Base-by-base conservation (phyloP, 2,888 invertebrate genomes). In the Apodemia mormo region DNA sequence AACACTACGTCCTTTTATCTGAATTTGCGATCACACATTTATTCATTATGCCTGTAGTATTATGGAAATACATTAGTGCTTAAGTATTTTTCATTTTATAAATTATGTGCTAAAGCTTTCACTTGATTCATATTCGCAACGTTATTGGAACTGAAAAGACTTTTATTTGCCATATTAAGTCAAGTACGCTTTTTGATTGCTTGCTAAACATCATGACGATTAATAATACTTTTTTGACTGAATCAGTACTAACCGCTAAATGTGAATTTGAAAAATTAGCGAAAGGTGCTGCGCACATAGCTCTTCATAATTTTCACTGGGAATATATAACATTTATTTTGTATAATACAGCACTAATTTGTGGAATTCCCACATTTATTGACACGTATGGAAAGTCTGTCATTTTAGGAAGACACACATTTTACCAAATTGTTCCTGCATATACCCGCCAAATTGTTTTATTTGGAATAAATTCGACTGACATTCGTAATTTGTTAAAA, bases 281-380 rank as follows among this genome's bases (percentile, higher is more conserved):
- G 10, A 74, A 80, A 69, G 79, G 77, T 73, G 89, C 89, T 7
- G 83, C 87, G 12, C 77, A 80, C 68, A 81, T 90, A 58, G 90
- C 90, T 1, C 69, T 81, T 2, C 75, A 83, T 65, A 86, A 88
- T 77, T 92, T 89, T 70, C 78, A 85, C 67, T 85, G 84, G 83
- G 82, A 82, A 5, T 85, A 83, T 72, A 78, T 82, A 0, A 88
- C 90, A 2, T 77, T 89, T 40, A 77, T 90, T 30, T 73, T 87
- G n/a, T 84, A 85, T 65, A 90, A 88, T 76, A 78, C 87, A 0
- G 80, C 82, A 2, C 43, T 85, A 1, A 71, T 78, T 30, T 80
- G 76, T 66, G 84, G 85, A 8, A 76, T 86, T 0, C 82, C 86
- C 68, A 69, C 78, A 14, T 90, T 91, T 76, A 69, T 88, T 33